Evolutionary conservation across 2,113 vertebrate species (phyloP), one percentile per base, ranked within the genome.

Genomic region (Dicrurus megarhynchus): DNA sequence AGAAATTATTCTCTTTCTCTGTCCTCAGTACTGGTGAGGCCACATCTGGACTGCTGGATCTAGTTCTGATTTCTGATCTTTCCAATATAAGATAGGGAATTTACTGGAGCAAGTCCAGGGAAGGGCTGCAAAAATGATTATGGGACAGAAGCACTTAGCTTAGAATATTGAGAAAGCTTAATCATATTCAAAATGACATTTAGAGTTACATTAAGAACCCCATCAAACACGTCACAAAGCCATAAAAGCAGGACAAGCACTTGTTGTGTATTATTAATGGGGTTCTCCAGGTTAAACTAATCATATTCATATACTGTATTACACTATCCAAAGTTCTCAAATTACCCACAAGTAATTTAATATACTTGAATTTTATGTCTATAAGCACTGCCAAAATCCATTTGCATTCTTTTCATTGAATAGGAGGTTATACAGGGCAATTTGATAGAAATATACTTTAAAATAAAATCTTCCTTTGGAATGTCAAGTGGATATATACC

Each of bases 281-380:
- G 19, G 50, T 96, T 94, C 81, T 76, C 26, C 27, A 41, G 82
- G 86, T 98, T 97, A 97, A 97, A 75, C 68, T 96, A 95, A 97
- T 97, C 76, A 84, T 87, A 91, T 92, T 97, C 88, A 87, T 92
- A 49, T 44, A 77, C 39, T 87, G 18, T 84, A 80, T 95, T 93
- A 91, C 26, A 76, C 52, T 64, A 93, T 70, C 76, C 65, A 87
- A 92, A 94, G 64, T 93, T 91, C 78, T 97, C 83, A 97, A 93
- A 94, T 97, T 96, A 80, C 59, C 73, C 64, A 60, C 73, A 91
- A 89, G n/a, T 87, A 97, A 96, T 96, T 97, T 96, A 95, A 96
- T 96, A 82, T 76, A 88, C 41, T 89, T 89, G 57, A 86, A 84
- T 82, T 11, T 2, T 81, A 84, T 65, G 68, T 50, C 88, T 95